Evolutionary conservation across 2,113 vertebrate genomes (phyloP).

Genomic region (Lutjanus erythropterus): DNA sequence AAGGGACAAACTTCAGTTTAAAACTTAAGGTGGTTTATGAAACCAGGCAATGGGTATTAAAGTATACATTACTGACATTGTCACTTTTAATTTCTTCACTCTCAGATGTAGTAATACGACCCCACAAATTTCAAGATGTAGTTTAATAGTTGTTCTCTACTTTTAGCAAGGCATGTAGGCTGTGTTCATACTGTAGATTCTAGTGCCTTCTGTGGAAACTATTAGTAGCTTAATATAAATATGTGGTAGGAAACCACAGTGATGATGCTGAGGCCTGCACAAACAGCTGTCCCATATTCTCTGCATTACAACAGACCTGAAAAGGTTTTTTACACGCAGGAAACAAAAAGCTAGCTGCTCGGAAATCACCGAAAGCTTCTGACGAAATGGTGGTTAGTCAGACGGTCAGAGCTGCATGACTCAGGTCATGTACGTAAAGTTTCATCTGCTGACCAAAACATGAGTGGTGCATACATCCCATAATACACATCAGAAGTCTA

Average conservation of each 20-base stretch:
- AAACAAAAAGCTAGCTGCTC: conserved; percentile 8
- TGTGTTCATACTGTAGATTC: background rate
- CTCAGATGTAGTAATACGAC: background rate
- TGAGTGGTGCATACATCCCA: background rate
- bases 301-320: background rate
- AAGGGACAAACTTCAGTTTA: no score
- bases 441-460: conserved; percentile 26
- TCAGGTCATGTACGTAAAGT: background rate
- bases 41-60: no score
- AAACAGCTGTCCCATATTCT: background rate
- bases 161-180: background rate
- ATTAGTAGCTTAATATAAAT: conserved; percentile 32
- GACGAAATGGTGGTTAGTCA: background rate
- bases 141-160: background rate
- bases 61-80: background rate
- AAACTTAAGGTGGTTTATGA: no score
- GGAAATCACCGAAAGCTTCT: conserved; percentile 40
- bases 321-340: background rate
- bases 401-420: conserved; percentile 8
- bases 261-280: background rate
- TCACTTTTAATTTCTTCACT: background rate
- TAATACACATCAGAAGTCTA: background rate
- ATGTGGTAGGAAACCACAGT: conserved; percentile 54
- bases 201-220: conserved; percentile 1
- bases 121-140: background rate